phyloP scores from a whole-genome alignment of 2,797 vertebrate genomes.

The Acanthurus tractus region DNA sequence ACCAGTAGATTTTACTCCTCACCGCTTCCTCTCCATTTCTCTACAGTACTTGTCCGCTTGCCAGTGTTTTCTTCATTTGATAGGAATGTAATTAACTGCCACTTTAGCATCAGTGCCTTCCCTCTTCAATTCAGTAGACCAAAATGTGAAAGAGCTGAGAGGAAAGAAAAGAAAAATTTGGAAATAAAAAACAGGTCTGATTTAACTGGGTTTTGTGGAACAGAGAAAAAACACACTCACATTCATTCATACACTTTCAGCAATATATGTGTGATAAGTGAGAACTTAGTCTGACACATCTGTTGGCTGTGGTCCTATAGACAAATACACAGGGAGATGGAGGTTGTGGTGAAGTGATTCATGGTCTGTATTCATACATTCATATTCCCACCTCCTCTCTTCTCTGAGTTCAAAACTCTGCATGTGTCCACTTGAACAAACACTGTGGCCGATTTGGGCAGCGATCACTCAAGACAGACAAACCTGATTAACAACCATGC shows the following conservation, averaged over 20 bases:
- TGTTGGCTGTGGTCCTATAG: constrained; percentile 34
- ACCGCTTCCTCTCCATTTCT: constrained; percentile 9
- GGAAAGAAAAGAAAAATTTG: constrained; percentile 32
- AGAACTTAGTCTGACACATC: constrained; percentile 57
- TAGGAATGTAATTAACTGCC: constrained; percentile 67
- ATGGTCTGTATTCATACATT: neutral
- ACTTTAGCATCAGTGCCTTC: constrained; percentile 35
- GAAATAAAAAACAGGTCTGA: constrained; percentile 60
- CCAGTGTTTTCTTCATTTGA: constrained; percentile 10
- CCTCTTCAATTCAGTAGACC: constrained; percentile 38
- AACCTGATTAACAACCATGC: constrained; percentile 1
- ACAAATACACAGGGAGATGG: constrained; percentile 18
- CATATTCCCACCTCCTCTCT: neutral
- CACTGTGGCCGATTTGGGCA: neutral
- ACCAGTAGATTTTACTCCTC: neutral
- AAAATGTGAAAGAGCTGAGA: neutral
- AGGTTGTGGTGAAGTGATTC: neutral
- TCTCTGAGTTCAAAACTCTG: neutral
- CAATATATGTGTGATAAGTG: constrained; percentile 23
- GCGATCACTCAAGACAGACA: neutral
- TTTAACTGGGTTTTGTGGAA: constrained; percentile 44
- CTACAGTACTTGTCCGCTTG: constrained; percentile 1
- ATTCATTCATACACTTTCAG: neutral
- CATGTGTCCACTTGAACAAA: constrained; percentile 3
- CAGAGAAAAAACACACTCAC: neutral